Conservation (phyloP, 2,888 invertebrate species). For the Erebia aethiops region DNA sequence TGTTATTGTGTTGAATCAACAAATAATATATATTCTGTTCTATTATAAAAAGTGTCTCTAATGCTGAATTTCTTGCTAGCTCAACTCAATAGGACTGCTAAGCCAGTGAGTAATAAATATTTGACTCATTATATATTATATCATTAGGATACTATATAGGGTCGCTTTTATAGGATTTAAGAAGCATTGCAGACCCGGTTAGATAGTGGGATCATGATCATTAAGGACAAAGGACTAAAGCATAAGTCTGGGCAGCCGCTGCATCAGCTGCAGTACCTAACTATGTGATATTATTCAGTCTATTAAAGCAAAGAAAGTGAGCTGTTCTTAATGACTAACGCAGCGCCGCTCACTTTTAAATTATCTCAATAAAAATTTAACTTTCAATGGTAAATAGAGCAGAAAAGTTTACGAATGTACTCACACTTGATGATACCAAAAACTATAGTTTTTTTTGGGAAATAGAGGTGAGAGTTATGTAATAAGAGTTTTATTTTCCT, state of each 20-base stretch:
- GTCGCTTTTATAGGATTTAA: too few relatives aligned
- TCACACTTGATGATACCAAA: not conserved
- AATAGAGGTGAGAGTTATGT: constrained; percentile 24
- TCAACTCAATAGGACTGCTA: too few relatives aligned
- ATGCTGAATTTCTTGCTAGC: too few relatives aligned
- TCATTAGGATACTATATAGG: too few relatives aligned
- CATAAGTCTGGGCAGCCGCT: not conserved
- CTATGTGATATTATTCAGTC: constrained; percentile 1
- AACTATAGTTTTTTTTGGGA: constrained; percentile 1
- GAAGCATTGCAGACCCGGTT: not conserved
- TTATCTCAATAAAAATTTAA: constrained; percentile 59
- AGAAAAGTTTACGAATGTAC: constrained; percentile 51
- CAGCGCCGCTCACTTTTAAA: constrained; percentile 58
- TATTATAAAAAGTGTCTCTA: too few relatives aligned
- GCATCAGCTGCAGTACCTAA: not conserved
- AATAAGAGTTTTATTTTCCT: constrained; percentile 25
- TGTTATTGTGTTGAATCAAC: too few relatives aligned
- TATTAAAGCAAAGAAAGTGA: constrained; percentile 27
- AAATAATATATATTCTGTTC: too few relatives aligned
- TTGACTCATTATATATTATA: too few relatives aligned
- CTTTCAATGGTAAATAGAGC: constrained; percentile 64
- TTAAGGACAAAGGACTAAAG: not conserved
- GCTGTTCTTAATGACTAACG: constrained; percentile 47
- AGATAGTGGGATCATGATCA: not conserved
- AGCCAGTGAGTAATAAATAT: too few relatives aligned